Evolutionary conservation across 1,140 invertebrate species (phyloP), one percentile per base, ranked within the genome.

Genomic region (Dendroctonus valens): DNA sequence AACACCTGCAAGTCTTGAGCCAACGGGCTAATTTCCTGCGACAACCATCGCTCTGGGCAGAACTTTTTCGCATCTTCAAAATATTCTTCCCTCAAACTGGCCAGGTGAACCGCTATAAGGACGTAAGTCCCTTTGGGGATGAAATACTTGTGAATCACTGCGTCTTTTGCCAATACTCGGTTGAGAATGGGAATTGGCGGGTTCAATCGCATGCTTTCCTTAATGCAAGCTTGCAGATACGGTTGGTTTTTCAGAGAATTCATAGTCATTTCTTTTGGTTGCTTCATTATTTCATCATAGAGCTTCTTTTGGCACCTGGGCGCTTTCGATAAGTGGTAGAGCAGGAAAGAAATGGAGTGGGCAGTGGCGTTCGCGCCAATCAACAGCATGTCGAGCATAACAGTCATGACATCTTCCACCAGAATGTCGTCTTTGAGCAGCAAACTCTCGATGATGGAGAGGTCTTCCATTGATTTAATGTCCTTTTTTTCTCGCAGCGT

Each of bases 61-160:
- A 88, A 93, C 42, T 84, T 83, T 6, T 81, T 74, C 0, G 89
- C 85, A 69, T 90, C 85, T 53, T 88, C 88, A 76, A 84, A 92
- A 72, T 90, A 85, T 60, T 87, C 82, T 50, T 88, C 84, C n/a
- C 86, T 81, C 55, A 83, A 76, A 46, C 86, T 85, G 2, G 87
- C 78, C 42, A 90, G 83, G 78, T 87, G 84, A 37, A 85, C 89
- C 5, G 89, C 86, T 79, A 90, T 86, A 70, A 91, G 83, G 0
- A 93, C 80, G 12, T 88, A 83, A 0, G 89, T 91, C 80, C 82
- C 82, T 71, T 79, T 76, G 8, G 91, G 81, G 12, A 84, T 82
- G 57, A 78, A 76, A 65, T 79, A 78, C 41, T 76, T 86, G 63
- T 88, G 85, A 48, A 93, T 77, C 46, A 83, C 81, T 12, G 91